Conservation (phyloP, 2,888 invertebrate genomes). For the Axea sp. region DNA sequence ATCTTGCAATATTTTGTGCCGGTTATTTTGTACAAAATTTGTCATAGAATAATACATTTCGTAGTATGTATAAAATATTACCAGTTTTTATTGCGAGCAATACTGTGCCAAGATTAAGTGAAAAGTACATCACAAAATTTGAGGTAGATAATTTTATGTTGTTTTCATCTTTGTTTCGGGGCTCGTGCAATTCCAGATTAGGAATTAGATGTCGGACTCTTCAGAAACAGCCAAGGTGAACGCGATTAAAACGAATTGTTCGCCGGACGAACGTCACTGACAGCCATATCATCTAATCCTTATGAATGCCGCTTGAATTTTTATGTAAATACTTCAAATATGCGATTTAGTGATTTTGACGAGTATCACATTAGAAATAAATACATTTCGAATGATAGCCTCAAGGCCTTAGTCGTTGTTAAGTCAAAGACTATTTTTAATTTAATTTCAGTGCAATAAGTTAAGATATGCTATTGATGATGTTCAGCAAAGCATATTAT, state of each 20-base stretch:
- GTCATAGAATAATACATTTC: conserved; percentile 40
- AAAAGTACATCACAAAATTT: conserved; percentile 26
- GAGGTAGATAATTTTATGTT: conserved; percentile 21
- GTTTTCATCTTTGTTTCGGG: conserved; percentile 46
- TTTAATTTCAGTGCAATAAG: conserved; percentile 70
- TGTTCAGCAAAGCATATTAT: conserved; percentile 16
- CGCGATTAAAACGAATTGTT: conserved; percentile 41
- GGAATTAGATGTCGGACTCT: conserved; percentile 40
- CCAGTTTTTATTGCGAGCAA: conserved; percentile 53
- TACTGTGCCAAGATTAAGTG: conserved; percentile 55
- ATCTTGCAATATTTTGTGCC: conserved; percentile 53
- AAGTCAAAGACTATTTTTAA: conserved; percentile 67
- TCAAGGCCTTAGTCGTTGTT: conserved; percentile 65
- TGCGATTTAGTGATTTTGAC: conserved; percentile 49
- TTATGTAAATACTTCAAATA: conserved; percentile 54
- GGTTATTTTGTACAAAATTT: conserved; percentile 65
- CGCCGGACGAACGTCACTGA: conserved; percentile 55
- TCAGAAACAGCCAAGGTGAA: conserved; percentile 20
- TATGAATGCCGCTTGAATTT: conserved; percentile 57
- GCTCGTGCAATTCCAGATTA: conserved; percentile 63
- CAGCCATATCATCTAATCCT: conserved; percentile 50
- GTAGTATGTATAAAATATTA: conserved; percentile 54
- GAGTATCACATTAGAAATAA: conserved; percentile 55
- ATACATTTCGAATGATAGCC: conserved; percentile 56
- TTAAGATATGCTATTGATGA: conserved; percentile 36